phyloP scores from a whole-genome alignment of 2,797 vertebrate genomes.

The Odontamblyopus lacepedii region DNA sequence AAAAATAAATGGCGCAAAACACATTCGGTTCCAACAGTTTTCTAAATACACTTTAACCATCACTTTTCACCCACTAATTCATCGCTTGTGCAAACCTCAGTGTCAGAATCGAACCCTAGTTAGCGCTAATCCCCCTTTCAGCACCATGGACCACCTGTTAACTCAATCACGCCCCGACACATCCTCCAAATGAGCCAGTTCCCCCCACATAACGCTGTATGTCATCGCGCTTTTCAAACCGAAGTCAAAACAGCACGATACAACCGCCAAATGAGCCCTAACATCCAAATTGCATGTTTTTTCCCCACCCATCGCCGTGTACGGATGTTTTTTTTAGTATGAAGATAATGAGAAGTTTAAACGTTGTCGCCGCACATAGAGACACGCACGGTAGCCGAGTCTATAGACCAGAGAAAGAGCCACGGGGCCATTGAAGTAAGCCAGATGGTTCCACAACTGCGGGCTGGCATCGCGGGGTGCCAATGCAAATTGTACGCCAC shows the following conservation, averaged over 20 bases:
- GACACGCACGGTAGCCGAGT: not conserved
- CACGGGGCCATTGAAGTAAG: slow-evolving; percentile 1
- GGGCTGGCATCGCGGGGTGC: slow-evolving; percentile 1
- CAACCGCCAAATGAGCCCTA: not conserved
- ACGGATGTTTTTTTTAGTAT: not conserved
- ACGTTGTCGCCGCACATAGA: not conserved
- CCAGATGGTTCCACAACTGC: slow-evolving; percentile 8
- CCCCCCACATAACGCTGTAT: not conserved
- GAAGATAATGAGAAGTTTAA: slow-evolving; percentile 6
- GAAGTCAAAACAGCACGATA: not conserved
- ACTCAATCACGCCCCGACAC: not conserved
- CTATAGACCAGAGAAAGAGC: slow-evolving; percentile 7
- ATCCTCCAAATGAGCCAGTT: not conserved
- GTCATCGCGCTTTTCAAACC: not conserved
- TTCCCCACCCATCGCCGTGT: not conserved
- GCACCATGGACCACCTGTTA: slow-evolving; percentile 4
- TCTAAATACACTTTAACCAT: not conserved
- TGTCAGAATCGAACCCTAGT: not conserved
- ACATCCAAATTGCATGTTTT: slow-evolving; percentile 3
- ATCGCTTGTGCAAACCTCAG: not conserved
- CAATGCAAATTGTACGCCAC: slow-evolving; percentile 1
- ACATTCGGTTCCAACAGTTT: not conserved
- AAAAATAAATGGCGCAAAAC: not conserved
- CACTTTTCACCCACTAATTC: not conserved
- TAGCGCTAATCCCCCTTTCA: not conserved